Evolutionary conservation across 2,888 invertebrate genomes (phyloP).

Genomic region (Agriopis aurantiaria): DNA sequence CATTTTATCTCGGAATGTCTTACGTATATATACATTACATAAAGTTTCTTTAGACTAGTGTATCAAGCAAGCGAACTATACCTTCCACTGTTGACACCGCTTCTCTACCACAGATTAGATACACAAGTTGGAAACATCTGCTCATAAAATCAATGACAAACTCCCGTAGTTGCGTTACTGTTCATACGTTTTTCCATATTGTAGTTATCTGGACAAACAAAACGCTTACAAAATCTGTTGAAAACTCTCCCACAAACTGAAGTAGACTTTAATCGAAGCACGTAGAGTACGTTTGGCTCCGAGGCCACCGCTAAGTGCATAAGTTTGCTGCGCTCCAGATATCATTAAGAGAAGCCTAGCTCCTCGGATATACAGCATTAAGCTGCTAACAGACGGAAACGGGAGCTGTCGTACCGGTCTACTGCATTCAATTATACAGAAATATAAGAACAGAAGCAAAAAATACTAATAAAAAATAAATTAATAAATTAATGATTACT

Average conservation of each 20-base stretch:
- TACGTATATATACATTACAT: no score
- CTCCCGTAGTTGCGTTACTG: neutral
- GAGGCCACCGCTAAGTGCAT: constrained; percentile 16
- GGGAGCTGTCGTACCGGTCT: neutral
- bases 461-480: no score
- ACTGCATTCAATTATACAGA: neutral
- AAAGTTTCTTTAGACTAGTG: no score
- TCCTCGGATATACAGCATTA: neutral
- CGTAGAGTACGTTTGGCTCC: neutral
- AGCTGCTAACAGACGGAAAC: neutral
- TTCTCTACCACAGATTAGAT: no score
- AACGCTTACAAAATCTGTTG: constrained; percentile 16
- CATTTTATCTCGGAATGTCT: no score
- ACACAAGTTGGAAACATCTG: no score
- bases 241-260: constrained; percentile 1
- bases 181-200: constrained; percentile 10
- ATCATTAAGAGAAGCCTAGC: constrained; percentile 30
- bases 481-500: no score
- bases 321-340: constrained; percentile 22
- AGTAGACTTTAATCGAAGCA: neutral
- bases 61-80: no score
- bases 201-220: constrained; percentile 16
- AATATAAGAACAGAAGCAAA: neutral
- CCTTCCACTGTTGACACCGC: no score
- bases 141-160: neutral